Evolutionary conservation across 2,113 vertebrate genomes (phyloP), one percentile per base, ranked within the genome.

Genomic region (Xyrauchen texanus): DNA sequence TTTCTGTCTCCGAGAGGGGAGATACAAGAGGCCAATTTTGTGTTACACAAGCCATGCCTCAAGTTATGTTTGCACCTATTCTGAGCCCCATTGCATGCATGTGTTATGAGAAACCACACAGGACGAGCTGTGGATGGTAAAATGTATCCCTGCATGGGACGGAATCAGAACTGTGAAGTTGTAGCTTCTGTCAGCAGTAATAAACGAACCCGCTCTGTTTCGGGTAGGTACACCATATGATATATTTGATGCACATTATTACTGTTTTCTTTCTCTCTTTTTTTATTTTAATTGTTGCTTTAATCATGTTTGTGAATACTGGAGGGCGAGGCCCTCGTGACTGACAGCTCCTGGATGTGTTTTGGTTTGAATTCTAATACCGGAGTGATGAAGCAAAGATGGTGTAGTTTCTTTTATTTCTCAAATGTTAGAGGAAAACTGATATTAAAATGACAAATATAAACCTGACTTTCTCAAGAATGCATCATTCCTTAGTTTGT

Each of bases 241-340:
- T 61, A 12, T 21, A 62, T 79, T 77, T 78, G 68, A 70, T 45
- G 49, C 57, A 66, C 52, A 80, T 64, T 66, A 15, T 34, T 34
- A 34, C 3, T 34, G 21, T 34, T 34, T 34, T 34, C 21, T 34
- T 62, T 46, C 49, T 78, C 16, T 15, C 42, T 16, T 16, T 57
- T 13, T 72, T 65, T 5, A 3, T 77, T 81, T 47, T 55, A 46
- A 52, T 73, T 80, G 70, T 81, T 67, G 11, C 49, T 78, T 76
- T 68, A n/a, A 81, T 74, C 51, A 67, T n/a, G n/a, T n/a, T 15
- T 15, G 63, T 68, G 71, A 11, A 45, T 45, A 57, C 76, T 61
- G 75, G 57, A 80, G 84, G 87, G 85, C 87, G 65, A 85, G 82
- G 85, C 83, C 86, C 87, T 85, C 64, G 67, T 76, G 73, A 82